Evolutionary conservation across 2,888 invertebrate species (phyloP).

Genomic region (Drosophila algonquin): DNA sequence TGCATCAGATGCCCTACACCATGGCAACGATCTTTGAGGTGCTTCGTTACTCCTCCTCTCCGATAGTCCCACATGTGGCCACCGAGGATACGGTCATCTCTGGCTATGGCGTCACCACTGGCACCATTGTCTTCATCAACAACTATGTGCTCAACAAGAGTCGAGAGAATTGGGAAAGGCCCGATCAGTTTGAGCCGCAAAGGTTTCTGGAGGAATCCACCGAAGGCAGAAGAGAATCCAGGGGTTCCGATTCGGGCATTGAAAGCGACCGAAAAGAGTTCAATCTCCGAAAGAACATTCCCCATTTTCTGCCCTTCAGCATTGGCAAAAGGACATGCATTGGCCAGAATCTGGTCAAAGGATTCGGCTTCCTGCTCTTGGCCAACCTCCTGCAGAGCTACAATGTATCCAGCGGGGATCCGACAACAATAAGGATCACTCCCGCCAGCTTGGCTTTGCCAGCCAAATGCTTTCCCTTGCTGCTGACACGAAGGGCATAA

Average conservation of each 20-base stretch:
- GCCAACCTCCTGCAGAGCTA: slow-evolving; percentile 90
- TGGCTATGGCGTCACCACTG: slow-evolving; percentile 89
- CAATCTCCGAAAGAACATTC: slow-evolving; percentile 85
- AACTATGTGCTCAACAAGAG: slow-evolving; percentile 92
- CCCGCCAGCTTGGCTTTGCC: slow-evolving; percentile 91
- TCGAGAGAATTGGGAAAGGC: slow-evolving; percentile 89
- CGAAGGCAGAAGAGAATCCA: slow-evolving; percentile 82
- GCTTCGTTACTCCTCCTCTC: slow-evolving; percentile 91
- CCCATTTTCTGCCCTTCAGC: slow-evolving; percentile 93
- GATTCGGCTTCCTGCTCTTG: slow-evolving; percentile 90
- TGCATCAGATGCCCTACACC: slow-evolving; percentile 89
- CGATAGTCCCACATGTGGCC: slow-evolving; percentile 95
- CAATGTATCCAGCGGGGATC: slow-evolving; percentile 86
- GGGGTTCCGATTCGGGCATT: slow-evolving; percentile 86
- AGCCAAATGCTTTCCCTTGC: slow-evolving; percentile 88
- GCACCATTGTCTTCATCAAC: slow-evolving; percentile 92
- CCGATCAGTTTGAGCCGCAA: slow-evolving; percentile 89
- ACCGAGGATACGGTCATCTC: slow-evolving; percentile 88
- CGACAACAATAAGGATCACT: slow-evolving; percentile 85
- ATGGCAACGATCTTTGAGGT: slow-evolving; percentile 92
- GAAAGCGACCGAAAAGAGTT: slow-evolving; percentile 84
- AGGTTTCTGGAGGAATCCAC: slow-evolving; percentile 87
- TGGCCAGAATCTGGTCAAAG: slow-evolving; percentile 91
- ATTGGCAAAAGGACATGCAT: slow-evolving; percentile 94
- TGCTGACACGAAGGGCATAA: slow-evolving; percentile 84